Evolutionary conservation across 37 sponge, comb jelly and placozoan species (phyloP).

Genomic region (Geodia barretti): DNA sequence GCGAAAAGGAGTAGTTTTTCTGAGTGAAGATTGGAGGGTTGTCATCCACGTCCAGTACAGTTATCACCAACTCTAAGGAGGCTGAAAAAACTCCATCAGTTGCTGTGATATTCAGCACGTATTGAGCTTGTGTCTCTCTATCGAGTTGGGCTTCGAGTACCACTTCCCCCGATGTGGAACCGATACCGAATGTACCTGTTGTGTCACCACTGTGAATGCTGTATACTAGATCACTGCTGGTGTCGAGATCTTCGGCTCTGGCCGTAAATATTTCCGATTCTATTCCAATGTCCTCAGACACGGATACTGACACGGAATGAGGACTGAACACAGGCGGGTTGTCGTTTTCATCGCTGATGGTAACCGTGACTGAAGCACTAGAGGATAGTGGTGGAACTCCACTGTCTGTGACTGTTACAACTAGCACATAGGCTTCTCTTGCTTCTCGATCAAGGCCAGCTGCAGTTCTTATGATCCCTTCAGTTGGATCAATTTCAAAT

Average conservation of each 20-base stretch:
- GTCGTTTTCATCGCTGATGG: slow-evolving; percentile 47
- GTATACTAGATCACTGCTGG: slow-evolving; percentile 3
- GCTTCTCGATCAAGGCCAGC: slow-evolving; percentile 34
- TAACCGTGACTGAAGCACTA: slow-evolving; percentile 25
- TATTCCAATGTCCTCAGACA: slow-evolving; percentile 40
- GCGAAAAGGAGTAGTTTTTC: slow-evolving; percentile 9
- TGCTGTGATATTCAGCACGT: slow-evolving; percentile 37
- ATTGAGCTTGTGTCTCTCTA: slow-evolving; percentile 7
- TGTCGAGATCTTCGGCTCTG: slow-evolving; percentile 55
- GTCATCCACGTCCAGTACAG: slow-evolving; percentile 37
- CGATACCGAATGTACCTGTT: slow-evolving; percentile 18
- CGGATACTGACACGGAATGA: neutral
- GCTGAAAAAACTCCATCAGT: slow-evolving; percentile 19
- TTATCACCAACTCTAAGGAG: slow-evolving; percentile 12
- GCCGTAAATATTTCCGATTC: slow-evolving; percentile 26
- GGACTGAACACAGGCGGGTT: slow-evolving; percentile 56
- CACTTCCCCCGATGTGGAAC: slow-evolving; percentile 28
- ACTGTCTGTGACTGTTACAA: slow-evolving; percentile 44
- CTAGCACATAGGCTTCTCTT: slow-evolving; percentile 16
- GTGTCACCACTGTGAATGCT: slow-evolving; percentile 7
- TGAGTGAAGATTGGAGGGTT: slow-evolving; percentile 15
- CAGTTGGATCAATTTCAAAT: slow-evolving; percentile 28
- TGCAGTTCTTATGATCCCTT: slow-evolving; percentile 26
- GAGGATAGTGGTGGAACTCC: slow-evolving; percentile 37
- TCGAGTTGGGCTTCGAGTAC: slow-evolving; percentile 22